A percentile compares a stretch with the other conserved stretches of the same genome.
phyloP scores from a whole-genome alignment of 2,113 vertebrate genomes.

The Piprites chloris region DNA sequence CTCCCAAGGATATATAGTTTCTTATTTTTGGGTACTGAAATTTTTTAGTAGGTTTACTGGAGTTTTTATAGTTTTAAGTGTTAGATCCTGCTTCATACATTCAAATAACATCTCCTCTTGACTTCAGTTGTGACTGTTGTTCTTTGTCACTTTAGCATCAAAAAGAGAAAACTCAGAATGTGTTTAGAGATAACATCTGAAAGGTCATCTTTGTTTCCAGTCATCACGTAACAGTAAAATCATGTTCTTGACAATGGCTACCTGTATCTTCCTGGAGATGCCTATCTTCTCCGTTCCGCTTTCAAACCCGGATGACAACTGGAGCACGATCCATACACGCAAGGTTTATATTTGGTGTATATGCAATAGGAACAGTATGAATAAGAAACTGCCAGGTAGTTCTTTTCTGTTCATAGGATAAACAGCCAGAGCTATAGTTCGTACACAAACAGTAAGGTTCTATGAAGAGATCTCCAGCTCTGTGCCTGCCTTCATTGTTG shows the following conservation, averaged over 20 bases:
- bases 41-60: neutral
- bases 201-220: neutral
- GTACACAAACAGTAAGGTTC: neutral
- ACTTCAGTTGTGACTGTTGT: neutral
- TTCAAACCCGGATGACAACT: neutral
- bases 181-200: neutral
- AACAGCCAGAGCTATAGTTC: neutral
- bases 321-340: neutral
- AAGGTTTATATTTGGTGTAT: neutral
- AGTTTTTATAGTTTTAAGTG: neutral
- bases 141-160: neutral
- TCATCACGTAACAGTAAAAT: neutral
- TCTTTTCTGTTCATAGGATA: neutral
- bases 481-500: neutral
- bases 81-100: neutral
- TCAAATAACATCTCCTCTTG: neutral
- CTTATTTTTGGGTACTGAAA: neutral
- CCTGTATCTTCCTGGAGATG: neutral
- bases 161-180: neutral
- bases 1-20: neutral
- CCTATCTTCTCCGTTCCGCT: neutral
- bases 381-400: neutral
- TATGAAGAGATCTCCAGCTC: neutral
- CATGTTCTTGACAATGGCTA: neutral
- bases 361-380: neutral